Base-by-base conservation (phyloP, 1,140 invertebrate species). In the Hestina assimilis region DNA sequence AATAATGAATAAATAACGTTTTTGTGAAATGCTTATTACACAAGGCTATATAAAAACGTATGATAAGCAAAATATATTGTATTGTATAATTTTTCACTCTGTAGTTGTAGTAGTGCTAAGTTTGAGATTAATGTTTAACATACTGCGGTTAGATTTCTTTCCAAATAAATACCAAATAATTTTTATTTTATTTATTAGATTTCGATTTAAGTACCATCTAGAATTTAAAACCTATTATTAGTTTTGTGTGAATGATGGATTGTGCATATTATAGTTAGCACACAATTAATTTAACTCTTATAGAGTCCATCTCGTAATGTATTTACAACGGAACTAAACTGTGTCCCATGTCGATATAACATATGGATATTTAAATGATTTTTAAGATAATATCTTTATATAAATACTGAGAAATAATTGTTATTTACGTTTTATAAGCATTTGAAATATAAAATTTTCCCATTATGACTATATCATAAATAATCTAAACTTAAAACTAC, bases 401-500 rank as follows among this genome's bases (percentile, higher is more conserved):
- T n/a, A n/a, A n/a, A n/a, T n/a, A n/a, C n/a, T n/a, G n/a, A n/a
- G n/a, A n/a, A n/a, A n/a, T n/a, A n/a, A n/a, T n/a, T n/a, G n/a
- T n/a, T n/a, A n/a, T n/a, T n/a, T n/a, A n/a, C n/a, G n/a, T n/a
- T n/a, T n/a, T n/a, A n/a, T n/a, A n/a, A n/a, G n/a, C n/a, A 31
- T 8, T 26, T 43, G 12, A 9, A 29, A 45, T 15, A 26, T 4
- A 1, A 17, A 12, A 21, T 23, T 12, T 17, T 46, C 52, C 41
- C 52, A 23, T 42, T 42, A 26, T 23, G 35, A 41, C 11, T 9
- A 21, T 33, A 28, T 14, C 17, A n/a, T 29, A 51, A 17, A 42
- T 17, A 50, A 58, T 29, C 28, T 43, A 58, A 51, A 9, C 38
- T 31, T 63, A 63, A n/a, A 38, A 56, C 38, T 59, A 47, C 42